phyloP scores from a whole-genome alignment of 2,888 invertebrate species.

The Mycogona germanica region DNA sequence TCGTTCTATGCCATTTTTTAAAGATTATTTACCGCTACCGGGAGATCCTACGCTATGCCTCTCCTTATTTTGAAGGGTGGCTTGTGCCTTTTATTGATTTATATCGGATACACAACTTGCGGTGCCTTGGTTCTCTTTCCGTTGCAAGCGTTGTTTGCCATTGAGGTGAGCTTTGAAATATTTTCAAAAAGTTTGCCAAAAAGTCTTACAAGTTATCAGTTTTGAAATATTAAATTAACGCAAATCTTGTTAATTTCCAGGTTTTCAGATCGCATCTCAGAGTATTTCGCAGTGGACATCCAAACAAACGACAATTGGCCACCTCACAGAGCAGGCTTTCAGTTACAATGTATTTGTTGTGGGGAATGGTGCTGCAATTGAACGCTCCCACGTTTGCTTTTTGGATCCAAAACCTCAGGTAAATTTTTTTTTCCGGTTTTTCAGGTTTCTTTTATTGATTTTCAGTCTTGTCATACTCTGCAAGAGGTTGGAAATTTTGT shows the following conservation, averaged over 20 bases:
- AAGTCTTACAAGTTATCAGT: no score
- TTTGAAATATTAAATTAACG: no score
- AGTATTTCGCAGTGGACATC: neutral
- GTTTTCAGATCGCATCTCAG: neutral
- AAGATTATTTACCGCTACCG: no score
- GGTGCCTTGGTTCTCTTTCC: neutral
- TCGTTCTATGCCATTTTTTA: no score
- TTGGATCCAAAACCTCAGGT: slow-evolving; percentile 3
- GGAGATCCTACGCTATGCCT: neutral
- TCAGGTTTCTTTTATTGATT: neutral
- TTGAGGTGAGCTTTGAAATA: slow-evolving; percentile 1
- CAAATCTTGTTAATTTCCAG: neutral
- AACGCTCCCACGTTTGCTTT: neutral
- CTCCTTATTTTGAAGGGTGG: neutral
- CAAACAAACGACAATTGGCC: neutral
- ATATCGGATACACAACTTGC: neutral
- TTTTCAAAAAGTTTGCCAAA: no score
- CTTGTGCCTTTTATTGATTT: neutral
- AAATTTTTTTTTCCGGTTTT: neutral
- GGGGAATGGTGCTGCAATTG: neutral
- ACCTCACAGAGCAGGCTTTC: neutral
- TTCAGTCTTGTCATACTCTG: neutral
- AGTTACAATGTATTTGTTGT: neutral
- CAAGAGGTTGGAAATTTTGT: no score
- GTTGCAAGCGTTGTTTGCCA: neutral